These are phyloP conservation scores for Hemitrygon akajei DNA, from an alignment of 2,797 vertebrate species.

Conservation along the genomic window DNA sequence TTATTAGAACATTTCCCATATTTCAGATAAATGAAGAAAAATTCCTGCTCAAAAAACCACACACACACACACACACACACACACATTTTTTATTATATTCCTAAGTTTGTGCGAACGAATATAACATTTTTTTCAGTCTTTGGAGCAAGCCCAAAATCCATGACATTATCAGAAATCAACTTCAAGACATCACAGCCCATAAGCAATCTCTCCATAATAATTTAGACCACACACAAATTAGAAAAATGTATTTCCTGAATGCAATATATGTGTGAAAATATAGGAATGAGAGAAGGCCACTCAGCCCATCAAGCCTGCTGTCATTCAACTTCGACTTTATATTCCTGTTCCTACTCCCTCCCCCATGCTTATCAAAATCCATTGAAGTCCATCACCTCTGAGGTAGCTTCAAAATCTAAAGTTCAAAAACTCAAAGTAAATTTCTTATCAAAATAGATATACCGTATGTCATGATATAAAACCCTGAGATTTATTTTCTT, in stretches of 20 bases:
- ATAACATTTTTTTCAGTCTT: background rate
- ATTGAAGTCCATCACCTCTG: too few species aligned
- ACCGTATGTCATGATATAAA: too few species aligned
- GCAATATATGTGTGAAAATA: background rate
- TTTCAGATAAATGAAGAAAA: background rate
- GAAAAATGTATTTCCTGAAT: background rate
- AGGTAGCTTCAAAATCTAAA: too few species aligned
- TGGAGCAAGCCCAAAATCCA: background rate
- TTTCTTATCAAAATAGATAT: too few species aligned
- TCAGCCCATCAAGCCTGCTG: too few species aligned
- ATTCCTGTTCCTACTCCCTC: too few species aligned
- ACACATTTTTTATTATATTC: background rate
- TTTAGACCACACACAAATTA: background rate
- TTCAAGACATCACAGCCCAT: background rate
- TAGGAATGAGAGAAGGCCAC: too few species aligned
- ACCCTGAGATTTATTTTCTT: too few species aligned
- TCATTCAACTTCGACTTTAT: too few species aligned
- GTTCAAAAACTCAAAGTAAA: too few species aligned
- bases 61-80: too few species aligned
- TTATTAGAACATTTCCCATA: background rate
- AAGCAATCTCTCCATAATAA: background rate
- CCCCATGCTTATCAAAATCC: too few species aligned
- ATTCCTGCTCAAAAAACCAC: background rate
- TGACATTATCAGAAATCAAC: constrained; percentile 9
- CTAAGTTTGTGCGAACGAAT: background rate